A percentile compares a stretch with the other conserved stretches of the same genome.
These are phyloP conservation scores for Steromphala cineraria DNA, from an alignment of 2,888 invertebrate species.

Conservation along the genomic window DNA sequence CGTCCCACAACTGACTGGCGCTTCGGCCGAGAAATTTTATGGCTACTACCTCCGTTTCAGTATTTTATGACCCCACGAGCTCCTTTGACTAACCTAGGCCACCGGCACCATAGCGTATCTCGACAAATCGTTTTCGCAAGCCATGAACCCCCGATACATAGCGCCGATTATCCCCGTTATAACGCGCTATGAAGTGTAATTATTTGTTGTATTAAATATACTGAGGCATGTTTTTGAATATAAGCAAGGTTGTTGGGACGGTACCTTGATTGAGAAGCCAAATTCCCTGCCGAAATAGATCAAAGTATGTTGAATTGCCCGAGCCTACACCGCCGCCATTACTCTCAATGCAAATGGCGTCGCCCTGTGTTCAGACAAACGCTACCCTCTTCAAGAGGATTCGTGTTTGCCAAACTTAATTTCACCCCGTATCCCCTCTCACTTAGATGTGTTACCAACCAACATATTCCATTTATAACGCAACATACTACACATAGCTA, in stretches of 20 bases:
- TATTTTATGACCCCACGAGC: slow-evolving; percentile 4
- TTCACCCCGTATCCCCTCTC: too few relatives aligned
- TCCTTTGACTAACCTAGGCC: slow-evolving; percentile 13
- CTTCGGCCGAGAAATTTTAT: slow-evolving; percentile 16
- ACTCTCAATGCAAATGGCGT: slow-evolving; percentile 28
- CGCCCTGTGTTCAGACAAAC: slow-evolving; percentile 1
- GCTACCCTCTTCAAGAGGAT: background rate
- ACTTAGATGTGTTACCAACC: too few relatives aligned
- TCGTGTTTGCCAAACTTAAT: too few relatives aligned
- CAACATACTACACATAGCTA: too few relatives aligned
- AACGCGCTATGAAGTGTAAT: too few relatives aligned
- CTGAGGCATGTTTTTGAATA: too few relatives aligned
- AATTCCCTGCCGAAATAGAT: background rate
- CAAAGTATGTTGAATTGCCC: background rate
- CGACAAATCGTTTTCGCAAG: slow-evolving; percentile 16
- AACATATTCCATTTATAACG: too few relatives aligned
- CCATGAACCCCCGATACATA: background rate
- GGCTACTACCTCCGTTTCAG: slow-evolving; percentile 13
- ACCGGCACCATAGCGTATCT: background rate
- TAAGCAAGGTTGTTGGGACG: background rate
- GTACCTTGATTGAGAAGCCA: background rate
- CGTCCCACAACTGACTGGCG: slow-evolving; percentile 1
- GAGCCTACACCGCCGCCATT: slow-evolving; percentile 20
- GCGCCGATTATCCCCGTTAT: too few relatives aligned
- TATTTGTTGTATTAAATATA: too few relatives aligned